A percentile compares a stretch with the other conserved stretches of the same genome.
Evolutionary conservation across 2,113 vertebrate species (phyloP).

Genomic region (Upupa epops): DNA sequence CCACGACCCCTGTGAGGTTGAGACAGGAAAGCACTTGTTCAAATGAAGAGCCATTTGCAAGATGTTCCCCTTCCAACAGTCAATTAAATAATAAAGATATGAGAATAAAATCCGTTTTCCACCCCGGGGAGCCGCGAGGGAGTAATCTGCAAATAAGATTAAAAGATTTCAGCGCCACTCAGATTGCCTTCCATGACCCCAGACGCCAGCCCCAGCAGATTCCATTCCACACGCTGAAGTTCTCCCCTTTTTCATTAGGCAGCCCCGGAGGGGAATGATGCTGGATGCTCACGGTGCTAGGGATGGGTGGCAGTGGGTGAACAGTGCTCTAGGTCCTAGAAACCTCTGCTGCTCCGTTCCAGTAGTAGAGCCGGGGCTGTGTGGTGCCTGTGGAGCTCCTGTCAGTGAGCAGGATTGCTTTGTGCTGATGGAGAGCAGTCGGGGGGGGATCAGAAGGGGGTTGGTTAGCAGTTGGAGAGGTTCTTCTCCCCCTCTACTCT

Average conservation of each 20-base stretch:
- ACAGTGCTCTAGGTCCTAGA: constrained; percentile 5
- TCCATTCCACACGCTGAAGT: constrained; percentile 50
- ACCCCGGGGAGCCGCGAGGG: constrained; percentile 59
- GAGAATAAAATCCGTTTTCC: constrained; percentile 68
- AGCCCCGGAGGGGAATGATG: not conserved
- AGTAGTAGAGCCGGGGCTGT: constrained; percentile 4
- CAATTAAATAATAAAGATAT: constrained; percentile 74
- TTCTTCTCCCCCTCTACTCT: too few relatives aligned
- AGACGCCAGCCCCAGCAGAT: constrained; percentile 63
- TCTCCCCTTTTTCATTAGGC: constrained; percentile 51
- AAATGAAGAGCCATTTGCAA: constrained; percentile 62
- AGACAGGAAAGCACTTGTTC: constrained; percentile 19
- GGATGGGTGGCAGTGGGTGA: not conserved
- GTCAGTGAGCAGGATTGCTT: constrained; percentile 44
- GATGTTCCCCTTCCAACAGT: constrained; percentile 50
- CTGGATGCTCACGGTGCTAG: not conserved
- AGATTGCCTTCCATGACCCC: constrained; percentile 70
- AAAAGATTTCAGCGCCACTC: constrained; percentile 71
- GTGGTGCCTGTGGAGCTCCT: constrained; percentile 13
- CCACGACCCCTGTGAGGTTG: not conserved
- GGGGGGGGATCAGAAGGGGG: too few relatives aligned
- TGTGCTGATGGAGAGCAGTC: too few relatives aligned
- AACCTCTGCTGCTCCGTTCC: not conserved
- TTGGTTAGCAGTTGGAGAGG: too few relatives aligned
- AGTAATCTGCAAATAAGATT: constrained; percentile 75